Evolutionary conservation across 23 tunicate species (phyloP), one percentile per base, ranked within the genome.

Genomic region (Trididemnum miniatum): DNA sequence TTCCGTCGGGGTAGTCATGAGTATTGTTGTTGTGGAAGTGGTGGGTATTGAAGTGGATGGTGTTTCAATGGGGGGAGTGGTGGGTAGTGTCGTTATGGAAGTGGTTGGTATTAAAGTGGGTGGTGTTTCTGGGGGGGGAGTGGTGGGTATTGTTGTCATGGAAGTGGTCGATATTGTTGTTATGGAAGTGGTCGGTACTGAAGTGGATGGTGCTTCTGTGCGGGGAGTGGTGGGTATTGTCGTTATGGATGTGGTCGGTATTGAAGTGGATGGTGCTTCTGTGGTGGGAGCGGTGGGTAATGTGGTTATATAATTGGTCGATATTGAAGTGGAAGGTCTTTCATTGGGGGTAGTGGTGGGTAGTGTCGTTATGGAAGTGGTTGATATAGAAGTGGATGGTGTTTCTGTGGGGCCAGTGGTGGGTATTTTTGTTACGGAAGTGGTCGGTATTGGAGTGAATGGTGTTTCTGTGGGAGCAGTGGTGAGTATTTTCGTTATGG

Each of bases 401-500:
- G n/a, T n/a, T n/a, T n/a, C n/a, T n/a, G n/a, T n/a, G n/a, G n/a
- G n/a, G n/a, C n/a, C n/a, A 52, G 49, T 71, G 23, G 89, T 86
- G 31, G 84, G 69, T 26, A 86, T 32, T 50, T 79, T 84, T n/a
- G n/a, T n/a, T n/a, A n/a, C n/a, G 9, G 84, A 49, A 40, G 89
- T 80, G 4, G 89, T 80, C 27, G 89, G 39, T n/a, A 69, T 49
- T 1, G 69, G 59, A 25, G 84, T 69, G 26, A 84, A 79, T 23
- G 71, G 82, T 84, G 26, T 2, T 72, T 0, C 9, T 35, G 37
- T 29, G n/a, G 57, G 5, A 35, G 62, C 25, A 31, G 85, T 9
- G 12, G 83, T 33, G 4, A 3, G 22, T 4, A 44, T 31, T 22
- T 57, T 2, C n/a, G 26, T 71, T n/a, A 57, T 2, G 39, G 39